Percentiles rank a stretch among this genome's conserved stretches.
Evolutionary conservation across 2,113 vertebrate genomes (phyloP).

Genomic region (Petrocephalus zakoni): DNA sequence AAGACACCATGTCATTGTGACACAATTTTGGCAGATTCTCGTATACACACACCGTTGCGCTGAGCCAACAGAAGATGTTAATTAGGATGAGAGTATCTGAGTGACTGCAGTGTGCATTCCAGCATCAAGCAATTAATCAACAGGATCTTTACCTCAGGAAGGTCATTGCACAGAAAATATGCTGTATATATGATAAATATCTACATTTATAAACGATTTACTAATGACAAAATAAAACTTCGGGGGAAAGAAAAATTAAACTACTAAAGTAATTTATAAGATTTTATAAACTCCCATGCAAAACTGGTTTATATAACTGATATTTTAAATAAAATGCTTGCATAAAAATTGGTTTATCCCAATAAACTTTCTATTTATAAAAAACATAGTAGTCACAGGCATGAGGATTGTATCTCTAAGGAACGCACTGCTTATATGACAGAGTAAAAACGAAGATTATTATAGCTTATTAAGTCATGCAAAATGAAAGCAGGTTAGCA

Average conservation of each 20-base stretch:
- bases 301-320: background rate
- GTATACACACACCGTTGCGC: background rate
- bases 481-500: background rate
- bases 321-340: background rate
- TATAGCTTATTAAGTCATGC: background rate
- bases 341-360: background rate
- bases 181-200: background rate
- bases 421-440: background rate
- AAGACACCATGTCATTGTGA: background rate
- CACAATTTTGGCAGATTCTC: background rate
- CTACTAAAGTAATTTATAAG: background rate
- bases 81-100: background rate
- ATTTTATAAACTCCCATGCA: background rate
- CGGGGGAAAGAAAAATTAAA: background rate
- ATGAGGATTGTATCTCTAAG: background rate
- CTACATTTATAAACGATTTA: background rate
- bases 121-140: background rate
- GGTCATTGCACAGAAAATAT: background rate
- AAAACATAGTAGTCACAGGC: background rate
- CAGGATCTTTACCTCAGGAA: background rate
- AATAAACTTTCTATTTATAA: background rate
- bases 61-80: background rate
- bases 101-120: background rate
- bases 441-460: background rate
- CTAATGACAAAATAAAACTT: background rate